These are phyloP conservation scores for Lampris megalopsis DNA, from an alignment of 2,113 vertebrate genomes.

Conservation along the genomic window DNA sequence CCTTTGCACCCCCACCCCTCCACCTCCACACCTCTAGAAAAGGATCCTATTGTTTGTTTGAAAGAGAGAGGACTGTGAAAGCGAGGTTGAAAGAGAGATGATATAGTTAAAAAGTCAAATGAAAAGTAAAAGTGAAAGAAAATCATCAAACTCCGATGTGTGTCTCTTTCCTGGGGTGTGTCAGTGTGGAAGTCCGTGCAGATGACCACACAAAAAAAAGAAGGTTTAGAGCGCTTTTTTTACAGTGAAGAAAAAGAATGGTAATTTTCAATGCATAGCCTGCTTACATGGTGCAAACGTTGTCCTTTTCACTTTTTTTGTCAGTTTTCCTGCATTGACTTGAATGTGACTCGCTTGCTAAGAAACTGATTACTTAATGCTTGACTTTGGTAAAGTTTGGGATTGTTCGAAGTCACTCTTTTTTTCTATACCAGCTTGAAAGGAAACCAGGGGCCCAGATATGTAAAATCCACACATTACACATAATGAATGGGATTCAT, in stretches of 20 bases:
- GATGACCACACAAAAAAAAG: too few relatives aligned
- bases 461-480: slow-evolving; percentile 41
- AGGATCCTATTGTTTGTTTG: slow-evolving; percentile 86
- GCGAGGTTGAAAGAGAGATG: slow-evolving; percentile 61
- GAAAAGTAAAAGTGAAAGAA: slow-evolving; percentile 56
- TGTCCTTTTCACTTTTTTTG: background rate
- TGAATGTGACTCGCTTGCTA: background rate
- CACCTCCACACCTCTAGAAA: slow-evolving; percentile 80
- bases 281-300: background rate
- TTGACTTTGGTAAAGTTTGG: background rate
- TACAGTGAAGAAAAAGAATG: slow-evolving; percentile 14
- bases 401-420: background rate
- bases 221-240: slow-evolving; percentile 7
- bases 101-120: slow-evolving; percentile 78
- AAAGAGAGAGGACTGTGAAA: slow-evolving; percentile 82
- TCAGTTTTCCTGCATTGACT: background rate
- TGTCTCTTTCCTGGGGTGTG: slow-evolving; percentile 42
- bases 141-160: slow-evolving; percentile 33
- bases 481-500: slow-evolving; percentile 16
- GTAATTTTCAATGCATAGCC: background rate
- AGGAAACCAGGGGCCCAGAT: background rate
- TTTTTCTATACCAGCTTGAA: background rate
- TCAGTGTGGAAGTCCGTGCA: background rate
- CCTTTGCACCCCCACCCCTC: slow-evolving; percentile 89
- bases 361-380: background rate